phyloP scores from a whole-genome alignment of 2,797 vertebrate genomes.

The Tapirus indicus region DNA sequence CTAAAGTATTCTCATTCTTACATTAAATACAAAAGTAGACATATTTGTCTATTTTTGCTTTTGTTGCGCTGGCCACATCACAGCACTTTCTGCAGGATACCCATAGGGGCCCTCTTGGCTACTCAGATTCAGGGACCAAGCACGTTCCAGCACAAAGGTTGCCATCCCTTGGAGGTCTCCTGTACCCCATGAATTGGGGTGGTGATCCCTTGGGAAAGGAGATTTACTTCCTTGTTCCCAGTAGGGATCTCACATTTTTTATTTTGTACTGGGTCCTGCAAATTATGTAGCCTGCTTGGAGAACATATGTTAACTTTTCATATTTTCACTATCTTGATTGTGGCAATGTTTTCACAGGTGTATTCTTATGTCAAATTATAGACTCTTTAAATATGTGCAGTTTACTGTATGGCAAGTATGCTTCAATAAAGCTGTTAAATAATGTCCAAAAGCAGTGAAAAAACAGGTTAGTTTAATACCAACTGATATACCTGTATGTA shows the following conservation, averaged over 20 bases:
- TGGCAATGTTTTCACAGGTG: not conserved
- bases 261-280: not conserved
- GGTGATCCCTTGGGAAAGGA: not conserved
- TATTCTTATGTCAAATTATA: not conserved
- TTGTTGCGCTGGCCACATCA: not conserved
- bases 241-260: not conserved
- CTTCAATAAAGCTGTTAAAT: not conserved
- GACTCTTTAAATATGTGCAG: not conserved
- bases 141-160: too few species aligned
- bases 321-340: not conserved
- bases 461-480: not conserved
- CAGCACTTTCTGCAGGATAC: not conserved
- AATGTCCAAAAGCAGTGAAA: not conserved
- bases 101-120: too few species aligned
- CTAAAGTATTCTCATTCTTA: not conserved
- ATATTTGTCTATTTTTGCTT: not conserved
- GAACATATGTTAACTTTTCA: not conserved
- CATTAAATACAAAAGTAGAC: not conserved
- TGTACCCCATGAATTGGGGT: fast-evolving
- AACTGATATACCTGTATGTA: not conserved
- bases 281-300: not conserved
- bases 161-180: not conserved
- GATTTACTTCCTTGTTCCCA: not conserved
- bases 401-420: not conserved
- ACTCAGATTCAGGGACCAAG: not conserved